These are phyloP conservation scores for Pimephales promelas DNA, from an alignment of 2,113 vertebrate genomes.

Conservation along the genomic window DNA sequence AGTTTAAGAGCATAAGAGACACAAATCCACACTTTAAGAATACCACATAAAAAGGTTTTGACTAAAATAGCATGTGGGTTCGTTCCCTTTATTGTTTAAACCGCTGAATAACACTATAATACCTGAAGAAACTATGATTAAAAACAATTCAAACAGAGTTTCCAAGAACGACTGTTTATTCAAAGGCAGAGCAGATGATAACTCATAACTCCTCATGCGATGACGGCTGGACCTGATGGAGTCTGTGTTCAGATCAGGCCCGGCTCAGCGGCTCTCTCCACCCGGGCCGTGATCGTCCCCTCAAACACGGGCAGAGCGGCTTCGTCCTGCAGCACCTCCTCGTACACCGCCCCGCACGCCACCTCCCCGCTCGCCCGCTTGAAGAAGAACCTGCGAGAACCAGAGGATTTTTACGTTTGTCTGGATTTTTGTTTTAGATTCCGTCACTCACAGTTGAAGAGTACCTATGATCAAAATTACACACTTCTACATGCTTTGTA, in stretches of 20 bases:
- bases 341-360: slow-evolving; percentile 94
- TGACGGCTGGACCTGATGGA: too few species aligned
- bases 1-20: background rate
- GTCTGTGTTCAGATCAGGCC: background rate
- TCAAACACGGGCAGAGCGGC: slow-evolving; percentile 89
- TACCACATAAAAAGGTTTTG: too few species aligned
- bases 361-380: slow-evolving; percentile 98
- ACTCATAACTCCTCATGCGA: background rate
- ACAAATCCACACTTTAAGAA: background rate
- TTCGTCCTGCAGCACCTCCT: slow-evolving; percentile 91
- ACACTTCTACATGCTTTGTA: too few species aligned
- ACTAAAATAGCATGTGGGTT: background rate
- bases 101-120: background rate
- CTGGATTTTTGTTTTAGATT: too few species aligned
- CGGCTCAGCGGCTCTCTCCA: slow-evolving; percentile 91
- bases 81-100: background rate
- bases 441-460: too few species aligned
- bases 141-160: background rate
- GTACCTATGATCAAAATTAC: too few species aligned
- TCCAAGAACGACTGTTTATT: background rate
- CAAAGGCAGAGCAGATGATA: background rate
- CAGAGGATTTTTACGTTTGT: too few species aligned
- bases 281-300: slow-evolving; percentile 94
- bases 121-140: background rate
- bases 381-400: slow-evolving; percentile 93